Evolutionary conservation across 1,140 invertebrate genomes (phyloP).

Genomic region (Schlechtendalia chinensis): DNA sequence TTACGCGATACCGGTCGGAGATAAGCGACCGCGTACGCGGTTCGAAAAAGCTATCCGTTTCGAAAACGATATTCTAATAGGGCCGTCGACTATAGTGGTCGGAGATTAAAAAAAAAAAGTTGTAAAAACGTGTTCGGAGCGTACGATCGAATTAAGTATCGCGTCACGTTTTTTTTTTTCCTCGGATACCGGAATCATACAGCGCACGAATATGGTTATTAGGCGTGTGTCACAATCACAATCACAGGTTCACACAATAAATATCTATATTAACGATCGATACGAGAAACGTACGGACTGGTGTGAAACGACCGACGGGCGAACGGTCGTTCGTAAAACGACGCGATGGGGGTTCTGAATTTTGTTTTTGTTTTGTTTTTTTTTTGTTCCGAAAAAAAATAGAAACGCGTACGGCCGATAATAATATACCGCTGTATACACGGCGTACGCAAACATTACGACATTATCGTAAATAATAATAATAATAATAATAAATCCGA

Average conservation of each 20-base stretch:
- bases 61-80: background rate
- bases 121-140: conserved; percentile 21
- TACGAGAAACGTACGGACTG: background rate
- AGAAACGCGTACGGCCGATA: background rate
- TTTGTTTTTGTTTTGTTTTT: no score
- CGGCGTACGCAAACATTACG: background rate
- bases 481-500: background rate
- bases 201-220: conserved; percentile 23
- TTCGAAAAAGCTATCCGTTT: background rate
- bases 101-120: conserved; percentile 21
- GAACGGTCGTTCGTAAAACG: background rate
- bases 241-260: conserved; percentile 33
- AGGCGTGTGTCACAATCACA: conserved; percentile 38
- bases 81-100: background rate
- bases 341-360: conserved; percentile 33
- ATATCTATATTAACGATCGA: conserved; percentile 44
- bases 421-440: background rate
- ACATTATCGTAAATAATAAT: background rate
- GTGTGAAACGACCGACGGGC: conserved; percentile 31
- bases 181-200: background rate
- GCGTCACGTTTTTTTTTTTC: conserved; percentile 27
- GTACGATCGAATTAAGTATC: conserved; percentile 36
- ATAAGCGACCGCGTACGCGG: background rate
- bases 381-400: conserved; percentile 25
- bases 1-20: background rate